phyloP scores from a whole-genome alignment of 2,888 invertebrate species.

The Mantis religiosa region DNA sequence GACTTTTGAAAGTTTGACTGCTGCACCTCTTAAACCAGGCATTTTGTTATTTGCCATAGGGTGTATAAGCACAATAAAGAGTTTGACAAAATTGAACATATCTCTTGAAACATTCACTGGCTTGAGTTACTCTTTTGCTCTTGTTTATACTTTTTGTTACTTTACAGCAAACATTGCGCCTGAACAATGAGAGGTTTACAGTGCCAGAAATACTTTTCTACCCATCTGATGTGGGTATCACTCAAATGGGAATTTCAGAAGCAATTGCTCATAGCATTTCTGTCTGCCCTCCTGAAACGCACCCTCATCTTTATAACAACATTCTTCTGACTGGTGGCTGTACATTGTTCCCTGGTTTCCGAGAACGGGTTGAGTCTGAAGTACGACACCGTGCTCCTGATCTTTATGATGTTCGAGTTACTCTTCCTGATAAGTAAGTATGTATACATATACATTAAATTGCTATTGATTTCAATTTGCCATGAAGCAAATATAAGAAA shows the following conservation, averaged over 20 bases:
- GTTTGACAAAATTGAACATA: background rate
- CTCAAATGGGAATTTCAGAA: constrained; percentile 88
- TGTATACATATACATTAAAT: no score
- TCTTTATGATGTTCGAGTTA: constrained; percentile 71
- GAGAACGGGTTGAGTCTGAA: constrained; percentile 71
- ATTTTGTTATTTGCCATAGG: background rate
- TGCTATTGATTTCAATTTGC: no score
- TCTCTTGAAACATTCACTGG: background rate
- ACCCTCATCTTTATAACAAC: constrained; percentile 73
- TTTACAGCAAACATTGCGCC: constrained; percentile 69
- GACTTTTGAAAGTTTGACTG: no score
- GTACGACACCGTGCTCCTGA: constrained; percentile 73
- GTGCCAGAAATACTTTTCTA: constrained; percentile 93
- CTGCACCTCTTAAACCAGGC: no score
- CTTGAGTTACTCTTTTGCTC: background rate
- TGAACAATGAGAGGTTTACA: constrained; percentile 91
- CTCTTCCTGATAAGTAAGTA: constrained; percentile 62
- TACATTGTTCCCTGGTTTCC: constrained; percentile 76
- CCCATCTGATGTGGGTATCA: constrained; percentile 91
- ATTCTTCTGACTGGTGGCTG: constrained; percentile 83
- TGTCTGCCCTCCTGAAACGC: constrained; percentile 67
- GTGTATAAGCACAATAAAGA: background rate
- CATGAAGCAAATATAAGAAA: no score
- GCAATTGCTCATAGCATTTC: constrained; percentile 75
- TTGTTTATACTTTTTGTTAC: background rate